Base-by-base conservation (phyloP, 2,797 vertebrate genomes). In the Chromis chromis region DNA sequence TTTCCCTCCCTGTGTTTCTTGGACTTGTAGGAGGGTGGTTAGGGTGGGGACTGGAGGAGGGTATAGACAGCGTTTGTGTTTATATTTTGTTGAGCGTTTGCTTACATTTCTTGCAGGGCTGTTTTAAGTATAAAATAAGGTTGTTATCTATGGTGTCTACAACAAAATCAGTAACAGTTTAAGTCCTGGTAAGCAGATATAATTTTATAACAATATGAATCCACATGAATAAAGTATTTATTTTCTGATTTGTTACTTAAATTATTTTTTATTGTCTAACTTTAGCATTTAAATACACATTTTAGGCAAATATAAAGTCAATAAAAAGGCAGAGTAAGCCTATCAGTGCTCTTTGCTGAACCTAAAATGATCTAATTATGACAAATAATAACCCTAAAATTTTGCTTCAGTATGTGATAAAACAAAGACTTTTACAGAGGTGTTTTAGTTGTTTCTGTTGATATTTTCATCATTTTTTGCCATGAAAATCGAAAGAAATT, bases 11-110 rank as follows among this genome's bases (percentile, higher is more conserved):
- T 75, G 73, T 64, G 76, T 86, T 64, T 84, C 54, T 85, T 79
- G 87, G 76, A 70, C 31, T 33, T 33, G 33, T 40, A 53, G 22
- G 62, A 4, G 40, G 19, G 63, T 39, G 62, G 66, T 71, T 7
- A 40, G 50, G 54, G 58, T 16, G 58, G 48, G 42, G 80, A 24
- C 36, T 7, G 66, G 56, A 69, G 62, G 27, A 54, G 73, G 46
- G 50, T 81, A 83, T 70, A 79, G 73, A 12, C 75, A 70, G 53
- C 6, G 16, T 82, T 73, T 58, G 50, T 90, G 90, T 93, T 93
- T 91, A 90, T 82, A 83, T 88, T 89, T 89, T 90, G 67, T 77
- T 62, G 50, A 78, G 78, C 52, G 27, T 82, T 67, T 89, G 86
- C 92, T 93, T 92, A 88, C 67, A 83, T 91, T 84, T 86, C 78